phyloP scores from a whole-genome alignment of 1,140 invertebrate genomes.

The Diachasma alloeum region DNA sequence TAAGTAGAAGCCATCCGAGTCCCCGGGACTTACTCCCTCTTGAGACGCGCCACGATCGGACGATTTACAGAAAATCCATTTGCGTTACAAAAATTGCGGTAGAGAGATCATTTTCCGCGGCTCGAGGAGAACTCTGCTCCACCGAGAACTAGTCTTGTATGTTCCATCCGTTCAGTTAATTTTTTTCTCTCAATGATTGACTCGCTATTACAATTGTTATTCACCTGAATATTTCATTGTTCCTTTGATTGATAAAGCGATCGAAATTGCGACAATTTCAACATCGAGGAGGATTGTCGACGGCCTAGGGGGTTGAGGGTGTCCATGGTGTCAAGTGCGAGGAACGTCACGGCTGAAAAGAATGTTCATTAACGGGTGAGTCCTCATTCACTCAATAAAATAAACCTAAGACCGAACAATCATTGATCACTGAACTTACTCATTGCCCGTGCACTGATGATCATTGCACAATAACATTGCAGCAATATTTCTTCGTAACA shows the following conservation, averaged over 20 bases:
- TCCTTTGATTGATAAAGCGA: not conserved
- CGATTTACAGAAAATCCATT: conserved; percentile 47
- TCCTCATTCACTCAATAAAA: not conserved
- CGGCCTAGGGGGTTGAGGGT: not conserved
- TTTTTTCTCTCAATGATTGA: not conserved
- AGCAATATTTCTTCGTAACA: not conserved
- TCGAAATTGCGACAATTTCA: not conserved
- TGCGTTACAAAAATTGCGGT: not conserved
- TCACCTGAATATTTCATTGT: not conserved
- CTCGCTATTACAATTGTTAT: not conserved
- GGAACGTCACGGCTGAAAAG: not conserved
- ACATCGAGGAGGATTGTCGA: not conserved
- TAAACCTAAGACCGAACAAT: too few species aligned
- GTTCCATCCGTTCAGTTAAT: not conserved
- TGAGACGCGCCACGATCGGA: conserved; percentile 59
- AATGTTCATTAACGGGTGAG: conserved; percentile 20
- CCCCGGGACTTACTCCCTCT: conserved; percentile 65
- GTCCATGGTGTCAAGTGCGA: conserved; percentile 17
- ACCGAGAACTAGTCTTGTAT: not conserved
- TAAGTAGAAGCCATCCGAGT: conserved; percentile 65
- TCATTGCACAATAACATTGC: too few species aligned
- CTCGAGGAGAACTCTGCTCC: not conserved
- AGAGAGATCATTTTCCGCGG: not conserved
- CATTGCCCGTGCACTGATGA: too few species aligned
- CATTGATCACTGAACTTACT: too few species aligned